These are phyloP conservation scores for Lymantria monacha DNA, from an alignment of 2,888 invertebrate genomes.

Conservation along the genomic window DNA sequence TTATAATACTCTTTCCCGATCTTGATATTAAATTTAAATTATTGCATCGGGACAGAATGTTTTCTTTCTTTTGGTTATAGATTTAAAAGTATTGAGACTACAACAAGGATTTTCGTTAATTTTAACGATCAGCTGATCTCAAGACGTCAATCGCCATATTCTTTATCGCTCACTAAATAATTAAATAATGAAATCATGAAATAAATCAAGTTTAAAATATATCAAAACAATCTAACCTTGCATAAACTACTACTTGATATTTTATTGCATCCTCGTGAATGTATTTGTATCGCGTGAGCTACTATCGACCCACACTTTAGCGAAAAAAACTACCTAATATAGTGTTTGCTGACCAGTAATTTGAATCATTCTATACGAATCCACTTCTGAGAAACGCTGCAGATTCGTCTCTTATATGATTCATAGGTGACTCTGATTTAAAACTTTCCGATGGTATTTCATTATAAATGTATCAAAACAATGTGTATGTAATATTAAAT, in stretches of 20 bases:
- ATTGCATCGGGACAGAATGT: no score
- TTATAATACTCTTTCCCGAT: no score
- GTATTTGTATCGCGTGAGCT: background rate
- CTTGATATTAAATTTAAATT: no score
- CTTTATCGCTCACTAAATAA: no score
- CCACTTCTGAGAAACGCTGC: constrained; percentile 13
- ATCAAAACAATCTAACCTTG: no score
- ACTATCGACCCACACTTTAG: constrained; percentile 6
- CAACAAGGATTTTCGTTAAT: no score
- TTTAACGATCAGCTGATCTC: no score
- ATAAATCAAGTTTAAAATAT: no score
- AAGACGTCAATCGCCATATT: no score
- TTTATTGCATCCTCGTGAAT: constrained; percentile 4
- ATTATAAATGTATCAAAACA: background rate
- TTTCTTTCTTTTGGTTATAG: no score
- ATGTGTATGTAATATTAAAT: background rate
- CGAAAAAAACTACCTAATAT: constrained; percentile 15
- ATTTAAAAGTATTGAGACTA: no score
- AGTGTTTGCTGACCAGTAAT: constrained; percentile 1
- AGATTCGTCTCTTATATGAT: constrained; percentile 8
- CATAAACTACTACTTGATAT: background rate
- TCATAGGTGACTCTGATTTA: constrained; percentile 12
- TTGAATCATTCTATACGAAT: constrained; percentile 16
- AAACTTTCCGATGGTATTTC: constrained; percentile 3
- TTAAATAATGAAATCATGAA: no score